Evolutionary conservation across 2,113 vertebrate genomes (phyloP).

Genomic region (Numida meleagris): DNA sequence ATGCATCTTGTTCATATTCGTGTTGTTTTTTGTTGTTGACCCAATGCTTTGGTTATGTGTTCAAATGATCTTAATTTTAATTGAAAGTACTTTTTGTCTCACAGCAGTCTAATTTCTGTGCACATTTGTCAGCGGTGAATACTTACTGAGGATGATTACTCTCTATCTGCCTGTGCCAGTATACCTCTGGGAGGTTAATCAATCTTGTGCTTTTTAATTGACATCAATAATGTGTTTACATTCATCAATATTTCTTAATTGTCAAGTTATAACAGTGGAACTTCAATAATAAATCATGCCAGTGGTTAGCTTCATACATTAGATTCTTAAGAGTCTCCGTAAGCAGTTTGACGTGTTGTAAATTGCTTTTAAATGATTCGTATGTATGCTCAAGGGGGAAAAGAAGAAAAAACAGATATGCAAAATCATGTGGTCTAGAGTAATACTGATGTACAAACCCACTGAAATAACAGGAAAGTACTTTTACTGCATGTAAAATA

Average conservation of each 20-base stretch:
- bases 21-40: constrained; percentile 20
- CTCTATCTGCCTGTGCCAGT: constrained; percentile 63
- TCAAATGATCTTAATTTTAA: constrained; percentile 58
- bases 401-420: not conserved
- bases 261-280: constrained; percentile 71
- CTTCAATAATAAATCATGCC: constrained; percentile 76
- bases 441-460: not conserved
- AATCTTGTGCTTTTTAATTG: constrained; percentile 77
- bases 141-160: constrained; percentile 67
- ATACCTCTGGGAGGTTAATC: constrained; percentile 74
- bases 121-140: constrained; percentile 42
- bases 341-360: constrained; percentile 58
- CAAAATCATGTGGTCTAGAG: not conserved
- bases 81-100: constrained; percentile 45
- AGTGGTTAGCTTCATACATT: constrained; percentile 62
- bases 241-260: constrained; percentile 83
- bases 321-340: constrained; percentile 67
- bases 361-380: constrained; percentile 61
- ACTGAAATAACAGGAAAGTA: not conserved
- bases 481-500: not conserved
- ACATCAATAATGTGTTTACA: constrained; percentile 80
- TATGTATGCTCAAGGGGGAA: not conserved
- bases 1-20: not conserved
- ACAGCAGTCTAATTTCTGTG: constrained; percentile 46
- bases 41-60: constrained; percentile 17